A percentile compares a stretch with the other conserved stretches of the same genome.
These are phyloP conservation scores for Nemapogon koenigi DNA, from an alignment of 2,888 invertebrate species.

Conservation along the genomic window DNA sequence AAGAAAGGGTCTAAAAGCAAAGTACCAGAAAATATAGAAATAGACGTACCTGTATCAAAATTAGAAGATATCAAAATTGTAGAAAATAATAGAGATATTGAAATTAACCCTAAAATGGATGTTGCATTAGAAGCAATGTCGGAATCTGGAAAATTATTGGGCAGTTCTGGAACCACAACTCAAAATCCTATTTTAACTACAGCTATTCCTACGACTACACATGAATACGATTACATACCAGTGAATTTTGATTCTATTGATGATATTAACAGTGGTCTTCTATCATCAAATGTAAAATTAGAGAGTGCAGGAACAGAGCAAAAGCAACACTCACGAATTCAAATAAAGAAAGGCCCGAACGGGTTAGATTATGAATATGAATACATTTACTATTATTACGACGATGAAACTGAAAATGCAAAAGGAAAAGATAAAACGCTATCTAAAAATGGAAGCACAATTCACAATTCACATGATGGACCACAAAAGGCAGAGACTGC, in stretches of 20 bases:
- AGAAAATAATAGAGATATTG: constrained; percentile 55
- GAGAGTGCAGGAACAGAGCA: constrained; percentile 73
- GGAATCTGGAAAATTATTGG: constrained; percentile 50
- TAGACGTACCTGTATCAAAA: constrained; percentile 55
- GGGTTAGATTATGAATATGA: constrained; percentile 92
- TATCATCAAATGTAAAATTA: constrained; percentile 59
- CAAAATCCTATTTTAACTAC: constrained; percentile 65
- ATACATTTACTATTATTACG: constrained; percentile 90
- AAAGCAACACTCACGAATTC: constrained; percentile 73
- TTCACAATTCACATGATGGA: constrained; percentile 67
- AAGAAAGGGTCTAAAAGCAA: constrained; percentile 47
- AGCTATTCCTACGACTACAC: constrained; percentile 37
- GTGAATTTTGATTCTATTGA: constrained; percentile 59
- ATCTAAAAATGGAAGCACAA: constrained; percentile 30
- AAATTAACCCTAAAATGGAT: constrained; percentile 48
- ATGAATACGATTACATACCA: constrained; percentile 49
- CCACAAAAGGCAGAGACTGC: constrained; percentile 57
- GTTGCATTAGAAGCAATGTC: constrained; percentile 54
- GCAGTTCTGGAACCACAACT: constrained; percentile 50
- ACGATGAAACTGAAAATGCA: constrained; percentile 70
- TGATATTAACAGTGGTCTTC: constrained; percentile 49
- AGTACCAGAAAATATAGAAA: constrained; percentile 45
- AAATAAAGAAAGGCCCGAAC: constrained; percentile 88
- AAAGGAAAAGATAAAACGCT: constrained; percentile 28
- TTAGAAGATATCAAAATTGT: constrained; percentile 52